A percentile compares a stretch with the other conserved stretches of the same genome.
Evolutionary conservation across 2,797 vertebrate genomes (phyloP).

Genomic region (Enteromius fasciolatus): DNA sequence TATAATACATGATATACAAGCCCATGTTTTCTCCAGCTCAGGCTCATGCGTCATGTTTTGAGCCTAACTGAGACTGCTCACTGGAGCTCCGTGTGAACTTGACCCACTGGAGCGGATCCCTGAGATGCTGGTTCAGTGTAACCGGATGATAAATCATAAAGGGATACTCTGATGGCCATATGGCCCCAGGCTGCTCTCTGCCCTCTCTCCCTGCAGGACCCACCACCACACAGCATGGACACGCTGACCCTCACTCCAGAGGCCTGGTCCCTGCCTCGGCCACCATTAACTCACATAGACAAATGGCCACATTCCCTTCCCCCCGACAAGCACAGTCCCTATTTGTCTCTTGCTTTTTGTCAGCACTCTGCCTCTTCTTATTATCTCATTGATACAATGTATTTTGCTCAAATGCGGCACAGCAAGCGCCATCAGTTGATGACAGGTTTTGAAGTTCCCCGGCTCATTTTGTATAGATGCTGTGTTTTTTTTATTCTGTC

Average conservation of each 20-base stretch:
- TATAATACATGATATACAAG: neutral
- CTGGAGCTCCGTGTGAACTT: constrained; percentile 50
- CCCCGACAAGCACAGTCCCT: neutral
- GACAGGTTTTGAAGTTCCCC: constrained; percentile 29
- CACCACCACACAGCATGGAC: constrained; percentile 53
- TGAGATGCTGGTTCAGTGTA: constrained; percentile 39
- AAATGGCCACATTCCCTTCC: constrained; percentile 46
- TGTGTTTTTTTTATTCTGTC: constrained; percentile 15
- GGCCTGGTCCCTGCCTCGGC: constrained; percentile 49
- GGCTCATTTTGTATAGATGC: constrained; percentile 20
- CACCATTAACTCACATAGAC: constrained; percentile 57
- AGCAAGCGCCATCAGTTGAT: constrained; percentile 17
- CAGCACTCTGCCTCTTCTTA: constrained; percentile 26
- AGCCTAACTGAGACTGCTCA: constrained; percentile 41
- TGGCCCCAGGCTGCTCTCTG: constrained; percentile 60
- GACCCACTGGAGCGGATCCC: constrained; percentile 49
- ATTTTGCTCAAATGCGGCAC: constrained; percentile 36
- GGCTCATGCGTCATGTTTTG: constrained; percentile 21
- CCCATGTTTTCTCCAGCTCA: neutral
- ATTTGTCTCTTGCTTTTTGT: constrained; percentile 12
- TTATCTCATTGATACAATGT: constrained; percentile 24
- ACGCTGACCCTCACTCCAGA: constrained; percentile 59
- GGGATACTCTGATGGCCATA: constrained; percentile 55
- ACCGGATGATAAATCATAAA: constrained; percentile 59
- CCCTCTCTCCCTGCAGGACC: constrained; percentile 51